phyloP scores from a whole-genome alignment of 2,888 invertebrate genomes.

The Nysson spinosus region DNA sequence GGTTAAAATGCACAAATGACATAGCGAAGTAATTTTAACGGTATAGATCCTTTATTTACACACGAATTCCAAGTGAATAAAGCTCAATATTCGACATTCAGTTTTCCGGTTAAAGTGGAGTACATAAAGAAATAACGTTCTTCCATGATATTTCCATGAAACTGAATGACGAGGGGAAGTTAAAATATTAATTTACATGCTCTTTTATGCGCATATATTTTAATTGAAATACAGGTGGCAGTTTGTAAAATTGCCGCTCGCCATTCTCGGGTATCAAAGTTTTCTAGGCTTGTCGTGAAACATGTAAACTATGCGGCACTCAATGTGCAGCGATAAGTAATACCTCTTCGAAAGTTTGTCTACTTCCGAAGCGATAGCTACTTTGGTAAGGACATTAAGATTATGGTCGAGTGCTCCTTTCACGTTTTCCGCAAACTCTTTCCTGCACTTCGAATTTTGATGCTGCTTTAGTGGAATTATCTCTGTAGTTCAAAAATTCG shows the following conservation, averaged over 20 bases:
- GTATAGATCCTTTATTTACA: no score
- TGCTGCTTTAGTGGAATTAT: not conserved
- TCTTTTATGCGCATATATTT: no score
- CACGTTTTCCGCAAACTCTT: slow-evolving; percentile 8
- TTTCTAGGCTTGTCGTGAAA: not conserved
- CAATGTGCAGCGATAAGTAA: slow-evolving; percentile 24
- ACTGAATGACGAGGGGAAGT: no score
- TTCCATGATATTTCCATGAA: no score
- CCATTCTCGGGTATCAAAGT: not conserved
- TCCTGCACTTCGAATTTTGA: slow-evolving; percentile 13
- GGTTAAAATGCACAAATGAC: no score
- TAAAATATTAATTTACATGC: no score
- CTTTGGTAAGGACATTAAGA: slow-evolving; percentile 16
- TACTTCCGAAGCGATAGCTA: slow-evolving; percentile 13
- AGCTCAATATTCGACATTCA: no score
- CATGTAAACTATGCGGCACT: slow-evolving; percentile 9
- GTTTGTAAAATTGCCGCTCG: not conserved
- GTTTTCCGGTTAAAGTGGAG: no score
- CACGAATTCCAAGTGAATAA: no score
- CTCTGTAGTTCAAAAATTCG: not conserved
- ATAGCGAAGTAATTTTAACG: no score
- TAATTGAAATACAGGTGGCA: not conserved
- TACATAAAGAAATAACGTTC: no score
- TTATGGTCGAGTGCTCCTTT: slow-evolving; percentile 16
- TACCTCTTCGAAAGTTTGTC: slow-evolving; percentile 21